Base-by-base conservation (phyloP, 2,797 vertebrate genomes). In the Acanthornis magna region DNA sequence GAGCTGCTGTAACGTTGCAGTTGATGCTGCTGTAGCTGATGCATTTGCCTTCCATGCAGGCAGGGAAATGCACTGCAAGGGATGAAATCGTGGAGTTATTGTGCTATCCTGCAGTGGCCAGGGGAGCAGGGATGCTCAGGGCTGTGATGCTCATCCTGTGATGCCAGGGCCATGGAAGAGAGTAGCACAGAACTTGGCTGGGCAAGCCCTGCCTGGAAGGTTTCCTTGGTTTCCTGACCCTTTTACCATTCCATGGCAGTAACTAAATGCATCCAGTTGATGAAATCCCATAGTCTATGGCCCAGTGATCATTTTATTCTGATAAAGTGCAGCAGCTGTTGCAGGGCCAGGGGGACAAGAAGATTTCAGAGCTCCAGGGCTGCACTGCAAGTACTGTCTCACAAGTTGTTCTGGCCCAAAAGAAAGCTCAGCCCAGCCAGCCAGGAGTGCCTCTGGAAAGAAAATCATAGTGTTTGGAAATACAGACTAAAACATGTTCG, bases 81-180 rank as follows among this genome's bases (percentile, higher is more conserved):
- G 26, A 4, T 21, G 57, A 45, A 77, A 29, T 5, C 2, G 1
- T 10, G 73, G 80, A 48, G 34, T 13, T 4, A 0, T 5, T 8
- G 15, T 36, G 23, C 48, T 15, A 1, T 34, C 68, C 83, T 21
- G 19, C 30, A 19, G 13, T 12, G 68, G 36, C n/a, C n/a, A 42
- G 40, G 66, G 43, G 10, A 36, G 7, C 30, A 22, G 42, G 74
- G 50, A 16, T 11, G 21, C 57, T 75, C 38, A 29, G 53, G 61
- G 23, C 54, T 61, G 9, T 36, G 36, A 36, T 36, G 36, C 36
- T 36, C 36, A 36, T 36, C 9, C 32, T 3, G 0, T 2, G 8
- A 8, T 38, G 22, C 55, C 55, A 50, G 58, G 18, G 15, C 23
- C 2, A 0, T 43, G 51, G 65, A 42, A 81, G 72, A 65, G 42